Evolutionary conservation across 2,888 invertebrate genomes (phyloP).

Genomic region (Pristionchus entomophagus): DNA sequence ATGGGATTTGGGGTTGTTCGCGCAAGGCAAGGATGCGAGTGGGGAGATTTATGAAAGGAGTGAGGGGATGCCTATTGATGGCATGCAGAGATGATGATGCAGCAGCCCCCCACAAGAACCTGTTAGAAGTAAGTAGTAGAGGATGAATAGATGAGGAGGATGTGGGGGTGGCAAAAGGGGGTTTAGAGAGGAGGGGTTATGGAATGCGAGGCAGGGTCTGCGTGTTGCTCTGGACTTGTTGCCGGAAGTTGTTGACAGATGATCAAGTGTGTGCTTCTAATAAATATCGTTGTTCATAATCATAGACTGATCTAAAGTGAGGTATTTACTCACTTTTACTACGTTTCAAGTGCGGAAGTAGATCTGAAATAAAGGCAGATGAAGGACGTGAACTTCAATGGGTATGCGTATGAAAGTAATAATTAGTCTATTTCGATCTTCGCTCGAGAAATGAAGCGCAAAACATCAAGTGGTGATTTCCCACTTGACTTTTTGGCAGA

Average conservation of each 20-base stretch:
- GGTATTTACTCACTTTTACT: too few relatives aligned
- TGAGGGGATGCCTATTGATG: conserved; percentile 6
- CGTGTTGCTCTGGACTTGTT: too few relatives aligned
- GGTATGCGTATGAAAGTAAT: too few relatives aligned
- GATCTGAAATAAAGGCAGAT: too few relatives aligned
- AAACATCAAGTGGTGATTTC: conserved; percentile 11
- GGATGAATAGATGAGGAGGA: neutral
- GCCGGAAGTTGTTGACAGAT: neutral
- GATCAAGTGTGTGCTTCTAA: too few relatives aligned
- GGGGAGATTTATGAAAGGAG: conserved; percentile 38
- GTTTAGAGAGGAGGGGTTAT: conserved; percentile 14
- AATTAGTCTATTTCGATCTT: too few relatives aligned
- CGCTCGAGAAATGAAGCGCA: neutral
- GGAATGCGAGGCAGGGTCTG: too few relatives aligned
- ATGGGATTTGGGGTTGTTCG: conserved; percentile 2
- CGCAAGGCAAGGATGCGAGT: neutral
- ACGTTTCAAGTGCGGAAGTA: too few relatives aligned
- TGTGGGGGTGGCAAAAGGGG: neutral
- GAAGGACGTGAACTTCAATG: too few relatives aligned
- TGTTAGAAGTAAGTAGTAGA: conserved; percentile 27
- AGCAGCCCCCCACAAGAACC: conserved; percentile 13
- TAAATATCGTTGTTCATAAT: too few relatives aligned
- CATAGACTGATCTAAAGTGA: too few relatives aligned
- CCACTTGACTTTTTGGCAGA: neutral
- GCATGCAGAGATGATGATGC: conserved; percentile 14